Evolutionary conservation across 2,113 vertebrate genomes (phyloP).

Genomic region (Neomonachus schauinslandi): DNA sequence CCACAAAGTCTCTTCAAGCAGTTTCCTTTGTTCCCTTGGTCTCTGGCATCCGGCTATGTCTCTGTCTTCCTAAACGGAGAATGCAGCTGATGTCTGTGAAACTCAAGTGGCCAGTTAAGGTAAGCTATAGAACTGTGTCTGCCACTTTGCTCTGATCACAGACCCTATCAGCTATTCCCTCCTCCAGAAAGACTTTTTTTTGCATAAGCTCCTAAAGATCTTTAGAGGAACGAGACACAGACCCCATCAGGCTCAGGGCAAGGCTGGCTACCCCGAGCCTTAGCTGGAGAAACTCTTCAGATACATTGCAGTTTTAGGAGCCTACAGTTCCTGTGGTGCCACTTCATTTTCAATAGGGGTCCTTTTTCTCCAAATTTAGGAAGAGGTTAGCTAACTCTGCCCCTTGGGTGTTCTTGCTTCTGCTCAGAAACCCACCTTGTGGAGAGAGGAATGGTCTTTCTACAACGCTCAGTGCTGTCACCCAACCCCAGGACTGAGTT

Average conservation of each 20-base stretch:
- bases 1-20: no score
- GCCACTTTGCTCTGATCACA: background rate
- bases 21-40: background rate
- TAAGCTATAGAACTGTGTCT: background rate
- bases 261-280: no score
- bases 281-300: no score
- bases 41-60: background rate
- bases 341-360: background rate
- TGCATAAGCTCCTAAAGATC: background rate
- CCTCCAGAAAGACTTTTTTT: background rate
- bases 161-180: background rate
- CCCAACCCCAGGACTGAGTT: fast-evolving
- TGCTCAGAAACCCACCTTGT: background rate
- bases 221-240: background rate
- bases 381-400: background rate
- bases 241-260: background rate
- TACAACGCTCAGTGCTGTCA: background rate
- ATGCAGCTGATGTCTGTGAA: background rate
- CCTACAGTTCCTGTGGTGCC: fast-evolving
- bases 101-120: background rate
- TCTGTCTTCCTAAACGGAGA: background rate
- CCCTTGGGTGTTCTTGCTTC: background rate
- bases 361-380: background rate
- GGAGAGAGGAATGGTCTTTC: background rate
- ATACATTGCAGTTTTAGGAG: no score